Conservation (phyloP, 2,888 invertebrate genomes). For the Cremastobaeus sp. region DNA sequence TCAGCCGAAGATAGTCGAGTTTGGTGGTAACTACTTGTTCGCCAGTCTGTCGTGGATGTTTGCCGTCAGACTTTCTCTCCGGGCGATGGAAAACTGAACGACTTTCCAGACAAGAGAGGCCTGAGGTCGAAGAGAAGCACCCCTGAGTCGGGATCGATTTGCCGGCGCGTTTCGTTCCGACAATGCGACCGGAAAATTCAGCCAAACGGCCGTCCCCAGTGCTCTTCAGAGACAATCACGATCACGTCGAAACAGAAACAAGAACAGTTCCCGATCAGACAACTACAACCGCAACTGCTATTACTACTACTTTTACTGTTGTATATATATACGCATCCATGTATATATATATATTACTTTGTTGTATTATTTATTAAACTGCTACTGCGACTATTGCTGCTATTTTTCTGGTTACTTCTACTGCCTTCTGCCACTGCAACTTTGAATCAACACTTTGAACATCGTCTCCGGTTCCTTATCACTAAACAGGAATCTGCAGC, state of each 20-base stretch:
- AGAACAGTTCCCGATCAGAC: too few relatives aligned
- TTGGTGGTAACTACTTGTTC: too few relatives aligned
- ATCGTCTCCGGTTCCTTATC: slow-evolving; percentile 24
- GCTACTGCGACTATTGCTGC: slow-evolving; percentile 59
- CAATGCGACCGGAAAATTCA: slow-evolving; percentile 33
- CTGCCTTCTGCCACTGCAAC: slow-evolving; percentile 40
- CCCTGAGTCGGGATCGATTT: slow-evolving; percentile 33
- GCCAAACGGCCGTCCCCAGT: too few relatives aligned
- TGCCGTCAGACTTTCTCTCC: too few relatives aligned
- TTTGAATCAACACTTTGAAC: slow-evolving; percentile 41
- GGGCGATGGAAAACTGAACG: too few relatives aligned
- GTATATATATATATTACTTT: too few relatives aligned
- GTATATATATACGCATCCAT: too few relatives aligned
- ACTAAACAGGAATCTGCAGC: slow-evolving; percentile 36
- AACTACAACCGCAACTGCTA: slow-evolving; percentile 23
- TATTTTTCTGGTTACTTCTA: slow-evolving; percentile 45
- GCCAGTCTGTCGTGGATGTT: too few relatives aligned
- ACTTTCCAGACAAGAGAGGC: background rate
- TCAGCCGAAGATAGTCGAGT: too few relatives aligned
- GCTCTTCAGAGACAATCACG: too few relatives aligned
- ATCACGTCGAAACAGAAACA: too few relatives aligned
- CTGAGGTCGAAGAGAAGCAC: background rate
- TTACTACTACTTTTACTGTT: slow-evolving; percentile 29
- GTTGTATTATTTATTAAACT: too few relatives aligned
- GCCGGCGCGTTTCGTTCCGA: slow-evolving; percentile 16